A percentile compares a stretch with the other conserved stretches of the same genome.
These are phyloP conservation scores for Penelope pileata DNA, from an alignment of 2,113 vertebrate genomes.

Conservation along the genomic window DNA sequence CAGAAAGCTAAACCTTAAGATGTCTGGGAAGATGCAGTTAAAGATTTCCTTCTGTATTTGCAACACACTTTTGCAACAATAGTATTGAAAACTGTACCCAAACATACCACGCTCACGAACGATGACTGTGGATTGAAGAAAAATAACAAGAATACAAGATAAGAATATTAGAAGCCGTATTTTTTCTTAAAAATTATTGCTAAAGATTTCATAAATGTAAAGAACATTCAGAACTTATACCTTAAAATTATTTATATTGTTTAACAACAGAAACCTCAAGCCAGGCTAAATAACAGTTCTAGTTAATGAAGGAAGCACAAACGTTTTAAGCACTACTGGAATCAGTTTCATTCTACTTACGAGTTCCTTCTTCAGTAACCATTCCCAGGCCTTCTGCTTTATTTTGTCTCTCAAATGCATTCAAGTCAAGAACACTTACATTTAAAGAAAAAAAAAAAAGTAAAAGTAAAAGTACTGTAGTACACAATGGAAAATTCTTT, in stretches of 20 bases:
- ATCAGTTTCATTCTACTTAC: constrained; percentile 82
- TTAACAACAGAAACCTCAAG: constrained; percentile 13
- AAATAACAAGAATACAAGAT: constrained; percentile 82
- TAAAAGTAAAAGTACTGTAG: not conserved
- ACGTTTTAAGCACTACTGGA: constrained; percentile 24
- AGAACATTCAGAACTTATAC: not conserved
- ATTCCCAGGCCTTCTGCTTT: constrained; percentile 99
- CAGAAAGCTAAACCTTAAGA: constrained; percentile 64
- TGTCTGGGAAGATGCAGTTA: constrained; percentile 60
- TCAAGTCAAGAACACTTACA: constrained; percentile 94
- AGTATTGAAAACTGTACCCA: constrained; percentile 70
- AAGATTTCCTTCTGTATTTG: constrained; percentile 63
- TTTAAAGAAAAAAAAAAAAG: constrained; percentile 22
- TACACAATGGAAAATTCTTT: not conserved
- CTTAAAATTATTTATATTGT: not conserved
- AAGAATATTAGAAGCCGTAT: constrained; percentile 83
- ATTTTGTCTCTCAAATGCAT: constrained; percentile 98
- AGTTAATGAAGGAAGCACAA: constrained; percentile 19
- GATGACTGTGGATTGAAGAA: constrained; percentile 90
- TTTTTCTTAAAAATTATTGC: constrained; percentile 42
- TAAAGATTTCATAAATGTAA: constrained; percentile 38
- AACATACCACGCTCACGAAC: constrained; percentile 97
- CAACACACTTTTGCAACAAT: constrained; percentile 59
- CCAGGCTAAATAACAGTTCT: not conserved
- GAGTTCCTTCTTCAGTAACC: constrained; percentile 98